These are phyloP conservation scores for Trachops cirrhosus DNA, from an alignment of 2,797 vertebrate genomes.

Conservation along the genomic window DNA sequence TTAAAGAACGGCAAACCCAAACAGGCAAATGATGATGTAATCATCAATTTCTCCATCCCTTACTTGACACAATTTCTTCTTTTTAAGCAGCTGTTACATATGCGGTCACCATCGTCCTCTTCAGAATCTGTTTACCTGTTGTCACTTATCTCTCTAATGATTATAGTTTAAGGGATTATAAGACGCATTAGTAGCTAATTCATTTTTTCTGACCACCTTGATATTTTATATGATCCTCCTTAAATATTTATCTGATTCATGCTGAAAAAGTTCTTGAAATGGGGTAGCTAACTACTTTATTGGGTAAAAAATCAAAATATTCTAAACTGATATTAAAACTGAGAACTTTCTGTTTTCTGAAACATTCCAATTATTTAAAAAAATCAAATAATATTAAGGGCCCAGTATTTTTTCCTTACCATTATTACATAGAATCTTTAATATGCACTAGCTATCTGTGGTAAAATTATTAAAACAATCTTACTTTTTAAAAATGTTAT, in stretches of 20 bases:
- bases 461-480: background rate
- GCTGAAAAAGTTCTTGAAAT: background rate
- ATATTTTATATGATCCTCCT: background rate
- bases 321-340: background rate
- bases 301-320: background rate
- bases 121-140: background rate
- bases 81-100: background rate
- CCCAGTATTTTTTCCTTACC: background rate
- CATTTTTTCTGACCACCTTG: background rate
- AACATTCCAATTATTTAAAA: background rate
- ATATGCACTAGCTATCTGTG: background rate
- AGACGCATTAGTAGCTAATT: background rate
- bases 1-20: background rate
- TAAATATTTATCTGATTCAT: background rate
- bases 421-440: background rate
- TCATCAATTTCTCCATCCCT: background rate
- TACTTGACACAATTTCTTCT: background rate
- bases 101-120: background rate
- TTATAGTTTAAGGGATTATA: background rate
- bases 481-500: background rate
- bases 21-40: rapidly evolving
- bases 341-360: background rate
- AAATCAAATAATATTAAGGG: background rate
- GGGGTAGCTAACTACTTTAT: background rate
- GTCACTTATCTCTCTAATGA: background rate